A percentile compares a stretch with the other conserved stretches of the same genome.
phyloP scores from a whole-genome alignment of 2,113 vertebrate genomes.

The Sitta europaea region DNA sequence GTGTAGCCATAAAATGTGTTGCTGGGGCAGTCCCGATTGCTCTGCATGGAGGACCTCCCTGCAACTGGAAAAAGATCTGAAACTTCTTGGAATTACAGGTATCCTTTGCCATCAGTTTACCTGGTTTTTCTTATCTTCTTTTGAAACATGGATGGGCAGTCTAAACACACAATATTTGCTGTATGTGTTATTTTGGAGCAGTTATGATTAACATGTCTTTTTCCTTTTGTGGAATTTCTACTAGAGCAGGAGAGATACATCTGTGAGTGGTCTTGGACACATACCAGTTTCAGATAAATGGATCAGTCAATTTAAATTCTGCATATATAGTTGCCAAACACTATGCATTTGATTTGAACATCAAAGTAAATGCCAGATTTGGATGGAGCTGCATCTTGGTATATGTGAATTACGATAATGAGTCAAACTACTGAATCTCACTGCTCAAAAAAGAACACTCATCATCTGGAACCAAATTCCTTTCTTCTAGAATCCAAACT shows the following conservation, averaged over 20 bases:
- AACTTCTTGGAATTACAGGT: background rate
- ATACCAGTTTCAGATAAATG: slow-evolving; percentile 40
- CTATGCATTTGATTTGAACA: slow-evolving; percentile 47
- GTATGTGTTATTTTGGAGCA: background rate
- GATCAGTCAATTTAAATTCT: slow-evolving; percentile 49
- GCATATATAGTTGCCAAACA: slow-evolving; percentile 44
- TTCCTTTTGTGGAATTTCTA: background rate
- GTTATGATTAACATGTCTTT: background rate
- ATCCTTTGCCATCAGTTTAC: background rate
- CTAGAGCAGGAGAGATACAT: slow-evolving; percentile 13
- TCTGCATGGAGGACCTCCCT: background rate
- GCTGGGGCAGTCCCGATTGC: background rate
- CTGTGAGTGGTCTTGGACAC: slow-evolving; percentile 25
- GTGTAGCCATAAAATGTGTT: background rate
- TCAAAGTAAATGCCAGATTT: slow-evolving; percentile 47
- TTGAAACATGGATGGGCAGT: background rate
- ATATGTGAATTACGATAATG: slow-evolving; percentile 17
- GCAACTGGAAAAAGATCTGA: background rate
- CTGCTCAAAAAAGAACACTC: slow-evolving; percentile 33
- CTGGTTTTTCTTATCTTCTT: background rate
- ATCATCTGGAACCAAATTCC: slow-evolving; percentile 7
- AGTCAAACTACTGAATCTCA: slow-evolving; percentile 31
- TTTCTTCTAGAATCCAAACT: background rate
- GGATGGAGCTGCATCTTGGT: slow-evolving; percentile 21
- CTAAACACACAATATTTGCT: background rate